These are phyloP conservation scores for Tanaodytes sp. DNA, from an alignment of 2,888 invertebrate species.

Conservation along the genomic window DNA sequence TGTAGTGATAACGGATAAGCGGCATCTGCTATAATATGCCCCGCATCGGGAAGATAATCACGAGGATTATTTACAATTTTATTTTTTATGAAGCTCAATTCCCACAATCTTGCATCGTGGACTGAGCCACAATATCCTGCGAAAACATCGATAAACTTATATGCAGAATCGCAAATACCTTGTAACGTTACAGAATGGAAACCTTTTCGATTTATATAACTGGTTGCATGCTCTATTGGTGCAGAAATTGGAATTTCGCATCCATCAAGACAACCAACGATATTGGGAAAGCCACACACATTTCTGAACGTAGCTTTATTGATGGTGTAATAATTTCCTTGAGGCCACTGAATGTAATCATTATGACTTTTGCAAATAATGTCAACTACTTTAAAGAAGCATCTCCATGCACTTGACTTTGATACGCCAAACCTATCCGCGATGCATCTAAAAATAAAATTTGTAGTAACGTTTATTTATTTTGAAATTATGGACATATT, in stretches of 20 bases:
- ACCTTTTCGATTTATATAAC: conserved; percentile 17
- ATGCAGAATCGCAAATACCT: neutral
- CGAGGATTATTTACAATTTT: neutral
- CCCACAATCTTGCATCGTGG: conserved; percentile 30
- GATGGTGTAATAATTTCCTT: neutral
- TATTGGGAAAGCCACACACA: conserved; percentile 7
- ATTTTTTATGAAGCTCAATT: conserved; percentile 1
- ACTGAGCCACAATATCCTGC: conserved; percentile 19
- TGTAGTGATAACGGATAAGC: conserved; percentile 21
- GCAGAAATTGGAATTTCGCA: conserved; percentile 9
- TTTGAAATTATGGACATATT: too few species aligned
- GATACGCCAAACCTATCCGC: conserved; percentile 16
- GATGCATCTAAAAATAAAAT: conserved; percentile 7
- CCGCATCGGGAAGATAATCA: conserved; percentile 2
- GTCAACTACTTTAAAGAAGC: neutral
- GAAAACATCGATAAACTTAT: too few species aligned
- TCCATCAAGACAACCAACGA: conserved; percentile 12
- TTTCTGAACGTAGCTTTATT: neutral
- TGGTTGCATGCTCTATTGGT: conserved; percentile 1
- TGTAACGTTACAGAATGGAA: conserved; percentile 9
- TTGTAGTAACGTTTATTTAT: too few species aligned
- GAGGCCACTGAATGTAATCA: neutral
- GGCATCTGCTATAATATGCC: conserved; percentile 16
- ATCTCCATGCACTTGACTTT: conserved; percentile 3
- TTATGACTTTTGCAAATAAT: neutral